A percentile compares a stretch with the other conserved stretches of the same genome.
Evolutionary conservation across 2,797 vertebrate genomes (phyloP).

Genomic region (Cheracebus regulus): DNA sequence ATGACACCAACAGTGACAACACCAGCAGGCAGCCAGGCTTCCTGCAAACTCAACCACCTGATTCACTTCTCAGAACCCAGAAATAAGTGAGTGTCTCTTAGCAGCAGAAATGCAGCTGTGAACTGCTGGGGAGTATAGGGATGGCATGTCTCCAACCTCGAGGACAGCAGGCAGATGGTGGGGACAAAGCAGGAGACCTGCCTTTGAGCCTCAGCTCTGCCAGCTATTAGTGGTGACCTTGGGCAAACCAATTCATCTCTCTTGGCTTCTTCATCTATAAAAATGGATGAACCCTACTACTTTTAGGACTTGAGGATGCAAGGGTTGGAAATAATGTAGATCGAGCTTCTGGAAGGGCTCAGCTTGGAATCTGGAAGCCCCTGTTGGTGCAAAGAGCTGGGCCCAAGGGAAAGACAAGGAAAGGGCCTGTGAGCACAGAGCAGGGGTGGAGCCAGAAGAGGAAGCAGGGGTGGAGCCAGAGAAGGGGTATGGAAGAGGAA

Average conservation of each 20-base stretch:
- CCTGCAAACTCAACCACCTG: neutral
- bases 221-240: neutral
- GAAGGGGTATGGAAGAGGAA: too few relatives aligned
- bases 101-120: neutral
- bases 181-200: neutral
- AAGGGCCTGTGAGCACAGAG: neutral
- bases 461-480: too few relatives aligned
- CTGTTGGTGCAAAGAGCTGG: neutral
- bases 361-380: neutral
- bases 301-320: neutral
- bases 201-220: neutral
- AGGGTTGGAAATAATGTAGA: neutral
- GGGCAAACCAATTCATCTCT: neutral
- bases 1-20: neutral
- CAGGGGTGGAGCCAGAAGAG: too few relatives aligned
- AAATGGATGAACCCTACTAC: neutral
- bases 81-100: neutral
- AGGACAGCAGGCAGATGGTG: neutral
- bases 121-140: neutral
- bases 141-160: accelerated
- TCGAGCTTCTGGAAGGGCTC: neutral
- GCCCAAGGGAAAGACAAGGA: neutral
- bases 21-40: neutral
- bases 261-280: neutral
- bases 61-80: neutral